Evolutionary conservation across 2,888 invertebrate genomes (phyloP), one percentile per base, ranked within the genome.

Genomic region (Cryptophagus acutangulus): DNA sequence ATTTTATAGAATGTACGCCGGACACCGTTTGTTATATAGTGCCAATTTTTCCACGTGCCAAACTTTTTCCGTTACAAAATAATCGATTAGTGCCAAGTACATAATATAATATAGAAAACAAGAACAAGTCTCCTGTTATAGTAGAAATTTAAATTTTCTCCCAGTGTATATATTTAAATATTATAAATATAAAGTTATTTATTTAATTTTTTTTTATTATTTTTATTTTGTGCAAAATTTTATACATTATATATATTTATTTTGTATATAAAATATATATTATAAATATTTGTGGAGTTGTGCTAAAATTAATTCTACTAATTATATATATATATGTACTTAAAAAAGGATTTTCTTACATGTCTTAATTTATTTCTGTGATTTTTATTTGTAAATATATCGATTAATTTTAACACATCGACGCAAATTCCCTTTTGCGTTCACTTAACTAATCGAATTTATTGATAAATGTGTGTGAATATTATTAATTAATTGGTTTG

Each of bases 31-130:
- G n/a, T n/a, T n/a, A n/a, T n/a, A n/a, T 54, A 57, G 61, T 62
- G 61, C 63, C 62, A 57, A 65, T 54, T 45, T 55, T 56, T 45
- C n/a, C n/a, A n/a, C 55, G 57, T 62, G 62, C 59, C 63, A 63
- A 61, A 57, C 50, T 52, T 41, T 52, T 40, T n/a, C n/a, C 43
- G 35, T 44, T n/a, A n/a, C n/a, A n/a, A n/a, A n/a, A n/a, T 50
- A 46, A 42, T 51, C 48, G 24, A 42, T n/a, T 49, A 56, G 57
- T 58, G 57, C 57, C 57, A 57, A 58, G 36, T 45, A 45, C 46
- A 40, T 44, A 43, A 49, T 45, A 39, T 44, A 43, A 50, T 48
- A 41, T n/a, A n/a, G n/a, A n/a, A n/a, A n/a, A n/a, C n/a, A n/a
- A n/a, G n/a, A n/a, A n/a, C n/a, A n/a, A n/a, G n/a, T n/a, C n/a